Evolutionary conservation across 2,797 vertebrate genomes (phyloP).

Genomic region (Borostomias antarcticus): DNA sequence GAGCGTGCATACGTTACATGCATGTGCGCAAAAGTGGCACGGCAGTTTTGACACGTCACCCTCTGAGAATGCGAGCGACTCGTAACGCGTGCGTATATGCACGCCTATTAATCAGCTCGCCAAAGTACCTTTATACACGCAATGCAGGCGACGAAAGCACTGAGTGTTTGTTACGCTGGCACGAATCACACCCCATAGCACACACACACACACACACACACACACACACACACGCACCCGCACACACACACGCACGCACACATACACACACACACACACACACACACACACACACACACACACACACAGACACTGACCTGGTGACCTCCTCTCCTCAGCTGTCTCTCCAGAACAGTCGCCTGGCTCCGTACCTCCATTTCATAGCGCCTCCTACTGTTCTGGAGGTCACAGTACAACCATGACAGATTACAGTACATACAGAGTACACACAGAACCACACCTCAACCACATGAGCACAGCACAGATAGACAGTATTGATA

Average conservation of each 20-base stretch:
- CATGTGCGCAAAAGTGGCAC: too few species aligned
- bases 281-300: background rate
- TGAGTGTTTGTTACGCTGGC: too few species aligned
- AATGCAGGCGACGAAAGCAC: too few species aligned
- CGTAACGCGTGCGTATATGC: too few species aligned
- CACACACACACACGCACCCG: background rate
- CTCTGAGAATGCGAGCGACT: too few species aligned
- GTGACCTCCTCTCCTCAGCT: conserved; percentile 74
- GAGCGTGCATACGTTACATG: too few species aligned
- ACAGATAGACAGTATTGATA: background rate
- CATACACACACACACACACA: background rate
- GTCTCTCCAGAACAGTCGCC: conserved; percentile 76
- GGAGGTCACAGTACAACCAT: conserved; percentile 36
- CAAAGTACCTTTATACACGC: too few species aligned
- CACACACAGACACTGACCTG: conserved; percentile 73
- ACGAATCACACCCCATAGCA: too few species aligned
- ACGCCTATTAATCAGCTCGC: too few species aligned
- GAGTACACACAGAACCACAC: background rate
- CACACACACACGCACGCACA: accelerated
- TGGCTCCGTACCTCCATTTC: conserved; percentile 85
- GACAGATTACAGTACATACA: background rate
- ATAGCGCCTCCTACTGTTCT: conserved; percentile 88
- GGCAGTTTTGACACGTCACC: too few species aligned
- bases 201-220: conserved; percentile 6
- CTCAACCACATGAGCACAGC: background rate